Percentiles rank a stretch among this genome's conserved stretches.
Conservation (phyloP, 1,140 invertebrate genomes). For the Pseudoatta argentina region DNA sequence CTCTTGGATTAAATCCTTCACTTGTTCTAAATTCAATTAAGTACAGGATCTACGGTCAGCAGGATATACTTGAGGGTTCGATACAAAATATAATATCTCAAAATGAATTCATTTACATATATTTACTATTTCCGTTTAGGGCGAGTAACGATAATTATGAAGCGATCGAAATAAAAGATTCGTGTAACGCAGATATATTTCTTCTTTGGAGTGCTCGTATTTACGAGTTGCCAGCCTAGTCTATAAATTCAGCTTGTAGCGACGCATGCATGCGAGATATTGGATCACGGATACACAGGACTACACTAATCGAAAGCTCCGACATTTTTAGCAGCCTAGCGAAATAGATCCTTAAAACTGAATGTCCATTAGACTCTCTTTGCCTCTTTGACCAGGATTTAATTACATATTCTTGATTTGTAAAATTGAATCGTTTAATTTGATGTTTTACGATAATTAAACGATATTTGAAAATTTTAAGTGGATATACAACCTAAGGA, state of each 20-base stretch:
- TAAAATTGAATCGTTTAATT: not conserved
- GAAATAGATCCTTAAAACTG: conserved; percentile 15
- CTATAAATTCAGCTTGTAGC: conserved; percentile 49
- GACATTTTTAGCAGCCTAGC: conserved; percentile 20
- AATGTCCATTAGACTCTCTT: not conserved
- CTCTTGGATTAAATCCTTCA: conserved; percentile 3
- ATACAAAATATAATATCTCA: conserved; percentile 31
- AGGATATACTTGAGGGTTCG: conserved; percentile 15
- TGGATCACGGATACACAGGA: conserved; percentile 46
- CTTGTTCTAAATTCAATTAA: conserved; percentile 2
- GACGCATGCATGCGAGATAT: conserved; percentile 54
- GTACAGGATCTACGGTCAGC: not conserved
- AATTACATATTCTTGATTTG: conserved; percentile 1
- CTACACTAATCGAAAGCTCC: conserved; percentile 45
- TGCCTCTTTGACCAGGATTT: not conserved
- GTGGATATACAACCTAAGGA: conserved; percentile 10
- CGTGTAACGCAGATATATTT: conserved; percentile 12
- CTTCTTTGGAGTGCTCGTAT: conserved; percentile 41
- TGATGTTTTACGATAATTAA: conserved; percentile 4
- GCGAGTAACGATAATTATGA: conserved; percentile 34
- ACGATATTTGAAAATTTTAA: not conserved
- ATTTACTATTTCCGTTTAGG: conserved; percentile 30
- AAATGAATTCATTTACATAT: conserved; percentile 38
- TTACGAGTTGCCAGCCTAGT: conserved; percentile 30
- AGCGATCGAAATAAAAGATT: conserved; percentile 28